Evolutionary conservation across 2,113 vertebrate genomes (phyloP).

Genomic region (Callipepla californica): DNA sequence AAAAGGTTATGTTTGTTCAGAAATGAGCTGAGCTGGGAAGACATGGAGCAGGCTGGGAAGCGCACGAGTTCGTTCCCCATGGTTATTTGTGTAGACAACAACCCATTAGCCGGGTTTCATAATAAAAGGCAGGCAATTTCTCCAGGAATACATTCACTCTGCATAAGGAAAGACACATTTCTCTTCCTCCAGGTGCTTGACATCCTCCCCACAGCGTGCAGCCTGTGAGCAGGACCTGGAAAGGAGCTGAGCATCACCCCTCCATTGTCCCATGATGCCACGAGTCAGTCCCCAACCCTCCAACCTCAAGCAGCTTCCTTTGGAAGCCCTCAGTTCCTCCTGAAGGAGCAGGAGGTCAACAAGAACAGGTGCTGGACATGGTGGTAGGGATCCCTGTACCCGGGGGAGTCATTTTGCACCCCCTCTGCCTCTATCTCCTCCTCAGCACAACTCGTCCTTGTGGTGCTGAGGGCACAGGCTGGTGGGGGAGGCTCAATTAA

Average conservation of each 20-base stretch:
- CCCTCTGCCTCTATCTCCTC: slow-evolving; percentile 25
- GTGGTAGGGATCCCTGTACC: neutral
- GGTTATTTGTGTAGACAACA: slow-evolving; percentile 59
- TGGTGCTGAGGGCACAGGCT: neutral
- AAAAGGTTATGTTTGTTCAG: slow-evolving; percentile 65
- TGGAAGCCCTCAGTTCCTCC: neutral
- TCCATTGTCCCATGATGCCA: neutral
- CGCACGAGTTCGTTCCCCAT: neutral
- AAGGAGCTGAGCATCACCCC: neutral
- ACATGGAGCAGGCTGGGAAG: slow-evolving; percentile 46
- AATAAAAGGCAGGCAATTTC: slow-evolving; percentile 43
- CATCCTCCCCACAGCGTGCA: fast-evolving
- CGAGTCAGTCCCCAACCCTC: neutral
- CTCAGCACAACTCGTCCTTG: slow-evolving; percentile 3
- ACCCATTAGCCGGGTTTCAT: slow-evolving; percentile 48
- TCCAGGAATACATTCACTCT: neutral
- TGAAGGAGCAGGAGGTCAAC: neutral
- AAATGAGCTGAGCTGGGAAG: slow-evolving; percentile 48
- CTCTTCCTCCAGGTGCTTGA: neutral
- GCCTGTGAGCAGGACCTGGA: neutral
- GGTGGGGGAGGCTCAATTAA: slow-evolving; percentile 54
- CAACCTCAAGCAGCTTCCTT: neutral
- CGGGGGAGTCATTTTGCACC: neutral
- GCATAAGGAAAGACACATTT: neutral
- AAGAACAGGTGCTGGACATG: neutral